Base-by-base conservation (phyloP, 2,888 invertebrate species). In the Agriopis leucophaearia region DNA sequence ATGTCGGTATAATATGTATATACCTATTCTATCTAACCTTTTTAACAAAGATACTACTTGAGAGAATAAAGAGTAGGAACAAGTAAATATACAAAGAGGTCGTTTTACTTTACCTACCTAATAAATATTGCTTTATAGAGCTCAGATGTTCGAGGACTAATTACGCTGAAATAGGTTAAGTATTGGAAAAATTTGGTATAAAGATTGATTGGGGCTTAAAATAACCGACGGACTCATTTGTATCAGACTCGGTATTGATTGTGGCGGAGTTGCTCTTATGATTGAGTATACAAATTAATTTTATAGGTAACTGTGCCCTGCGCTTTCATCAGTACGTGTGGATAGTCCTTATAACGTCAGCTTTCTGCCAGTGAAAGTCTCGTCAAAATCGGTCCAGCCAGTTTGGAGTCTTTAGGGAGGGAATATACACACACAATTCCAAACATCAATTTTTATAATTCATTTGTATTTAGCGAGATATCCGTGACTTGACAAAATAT, bases 91-190 rank as follows among this genome's bases (percentile, higher is more conserved):
- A 42, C 55, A 55, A 55, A 55, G 27, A 27, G 42, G 7, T 44
- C 42, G 42, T 55, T 42, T 54, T 40, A 40, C 15, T 40, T 54
- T 38, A 38, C 38, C 38, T 38, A 35, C 36, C 38, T 51, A 42
- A 55, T 42, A 55, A 27, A 55, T n/a, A n/a, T 55, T 55, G 42
- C 27, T 38, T 16, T 55, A n/a, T n/a, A 55, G 42, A 44, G 55
- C 55, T 55, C 55, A 55, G 55, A 55, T 55, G 42, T 42, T 55
- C 42, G 55, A 8, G 27, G 42, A 55, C 55, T 55, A 55, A 55
- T 55, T 55, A 55, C 18, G 27, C 27, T 42, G 55, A 18, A 42
- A 55, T 27, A 27, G 55, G 55, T 44, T 55, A 27, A 27, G 27
- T 27, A 55, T 55, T 55, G 55, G 42, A n/a, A 27, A 55, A 55